phyloP scores from a whole-genome alignment of 2,888 invertebrate genomes.

The Drosophila atripex region DNA sequence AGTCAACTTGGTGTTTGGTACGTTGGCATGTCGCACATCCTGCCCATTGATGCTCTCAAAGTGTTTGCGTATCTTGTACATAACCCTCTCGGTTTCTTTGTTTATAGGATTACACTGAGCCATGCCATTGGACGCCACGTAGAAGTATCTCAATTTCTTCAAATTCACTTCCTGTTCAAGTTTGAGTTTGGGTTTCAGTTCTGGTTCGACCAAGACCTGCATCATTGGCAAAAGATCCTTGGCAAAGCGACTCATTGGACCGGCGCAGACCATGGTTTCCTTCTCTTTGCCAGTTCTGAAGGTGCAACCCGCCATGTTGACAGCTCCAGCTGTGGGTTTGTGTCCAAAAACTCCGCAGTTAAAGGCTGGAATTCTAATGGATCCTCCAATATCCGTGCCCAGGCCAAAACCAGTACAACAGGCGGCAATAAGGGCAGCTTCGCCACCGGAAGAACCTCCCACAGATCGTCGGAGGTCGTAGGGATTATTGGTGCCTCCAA shows the following conservation, averaged over 20 bases:
- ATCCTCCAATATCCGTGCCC: conserved; percentile 98
- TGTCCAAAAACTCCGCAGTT: conserved; percentile 94
- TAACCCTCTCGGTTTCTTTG: conserved; percentile 87
- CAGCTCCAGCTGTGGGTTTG: conserved; percentile 88
- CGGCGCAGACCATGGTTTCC: conserved; percentile 92
- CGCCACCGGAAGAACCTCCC: conserved; percentile 97
- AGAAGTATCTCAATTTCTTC: conserved; percentile 89
- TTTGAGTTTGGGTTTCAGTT: conserved; percentile 85
- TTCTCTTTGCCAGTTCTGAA: conserved; percentile 88
- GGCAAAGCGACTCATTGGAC: conserved; percentile 91
- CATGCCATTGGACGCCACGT: conserved; percentile 90
- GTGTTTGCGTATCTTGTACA: conserved; percentile 85
- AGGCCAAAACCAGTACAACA: conserved; percentile 93
- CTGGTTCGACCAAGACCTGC: conserved; percentile 85
- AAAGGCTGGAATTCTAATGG: conserved; percentile 94
- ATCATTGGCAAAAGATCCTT: conserved; percentile 92
- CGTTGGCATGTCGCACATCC: conserved; percentile 71
- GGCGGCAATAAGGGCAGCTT: conserved; percentile 90
- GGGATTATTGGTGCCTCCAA: conserved; percentile 95
- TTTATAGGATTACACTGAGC: conserved; percentile 89
- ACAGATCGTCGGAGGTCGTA: conserved; percentile 93
- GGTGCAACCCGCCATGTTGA: conserved; percentile 87
- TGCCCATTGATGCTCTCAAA: conserved; percentile 82
- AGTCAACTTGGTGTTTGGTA: conserved; percentile 84
- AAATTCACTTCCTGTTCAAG: conserved; percentile 87